phyloP scores from a whole-genome alignment of 2,888 invertebrate species.

The Protodeltote pygarga region DNA sequence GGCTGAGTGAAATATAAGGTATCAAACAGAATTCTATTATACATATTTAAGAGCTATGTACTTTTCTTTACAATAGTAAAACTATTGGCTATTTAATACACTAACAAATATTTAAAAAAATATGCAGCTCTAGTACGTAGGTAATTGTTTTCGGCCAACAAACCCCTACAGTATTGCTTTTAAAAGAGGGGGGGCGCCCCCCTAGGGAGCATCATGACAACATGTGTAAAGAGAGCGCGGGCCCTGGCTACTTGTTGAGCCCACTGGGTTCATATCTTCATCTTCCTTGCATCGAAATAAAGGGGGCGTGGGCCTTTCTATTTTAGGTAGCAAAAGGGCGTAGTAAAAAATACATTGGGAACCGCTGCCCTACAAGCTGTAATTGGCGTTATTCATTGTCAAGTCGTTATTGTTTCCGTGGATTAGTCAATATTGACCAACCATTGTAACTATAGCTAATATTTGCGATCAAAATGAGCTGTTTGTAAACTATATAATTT shows the following conservation, averaged over 20 bases:
- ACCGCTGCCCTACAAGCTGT: constrained; percentile 11
- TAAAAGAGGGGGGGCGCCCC: too few relatives aligned
- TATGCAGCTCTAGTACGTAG: constrained; percentile 2
- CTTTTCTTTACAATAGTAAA: not conserved
- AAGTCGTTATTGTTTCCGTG: constrained; percentile 50
- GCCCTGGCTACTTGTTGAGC: too few relatives aligned
- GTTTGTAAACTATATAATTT: not conserved
- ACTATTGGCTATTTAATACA: not conserved
- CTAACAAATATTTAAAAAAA: constrained; percentile 1
- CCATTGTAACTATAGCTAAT: constrained; percentile 22
- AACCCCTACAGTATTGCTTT: constrained; percentile 29
- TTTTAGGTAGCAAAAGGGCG: too few relatives aligned
- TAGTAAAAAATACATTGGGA: too few relatives aligned
- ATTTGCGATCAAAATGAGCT: constrained; percentile 7
- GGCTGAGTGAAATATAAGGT: constrained; percentile 7
- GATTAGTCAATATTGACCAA: constrained; percentile 29
- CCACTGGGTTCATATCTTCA: too few relatives aligned
- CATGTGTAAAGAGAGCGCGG: too few relatives aligned
- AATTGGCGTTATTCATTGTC: constrained; percentile 43
- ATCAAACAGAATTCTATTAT: not conserved
- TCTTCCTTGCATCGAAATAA: too few relatives aligned
- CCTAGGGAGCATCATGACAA: too few relatives aligned
- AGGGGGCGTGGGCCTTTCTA: too few relatives aligned
- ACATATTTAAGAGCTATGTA: constrained; percentile 1
- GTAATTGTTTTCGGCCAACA: constrained; percentile 31